phyloP scores from a whole-genome alignment of 2,113 vertebrate species.

The Agelaius tricolor region DNA sequence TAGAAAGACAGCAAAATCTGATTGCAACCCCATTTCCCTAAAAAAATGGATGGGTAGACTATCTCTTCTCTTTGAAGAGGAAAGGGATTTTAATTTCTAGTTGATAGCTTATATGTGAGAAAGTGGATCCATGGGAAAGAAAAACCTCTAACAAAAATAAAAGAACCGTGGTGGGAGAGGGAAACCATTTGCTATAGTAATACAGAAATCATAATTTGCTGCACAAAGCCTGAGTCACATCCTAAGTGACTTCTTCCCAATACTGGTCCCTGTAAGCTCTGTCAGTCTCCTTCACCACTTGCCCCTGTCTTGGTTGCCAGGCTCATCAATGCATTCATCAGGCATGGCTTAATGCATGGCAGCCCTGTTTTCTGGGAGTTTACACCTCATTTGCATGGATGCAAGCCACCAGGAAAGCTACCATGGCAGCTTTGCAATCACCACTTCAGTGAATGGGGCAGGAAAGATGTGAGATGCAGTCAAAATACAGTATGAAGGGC shows the following conservation, averaged over 20 bases:
- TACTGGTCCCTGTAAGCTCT: neutral
- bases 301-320: neutral
- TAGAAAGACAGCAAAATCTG: neutral
- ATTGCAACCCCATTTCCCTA: rapidly evolving
- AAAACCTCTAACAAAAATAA: neutral
- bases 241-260: neutral
- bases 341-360: neutral
- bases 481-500: neutral
- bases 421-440: neutral
- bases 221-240: neutral
- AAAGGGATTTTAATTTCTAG: neutral
- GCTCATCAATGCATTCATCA: neutral
- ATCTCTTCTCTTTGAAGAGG: neutral
- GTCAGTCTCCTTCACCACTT: neutral
- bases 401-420: neutral
- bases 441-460: neutral
- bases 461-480: neutral
- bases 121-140: neutral
- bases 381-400: neutral
- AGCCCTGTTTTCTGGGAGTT: neutral
- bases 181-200: neutral
- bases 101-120: neutral
- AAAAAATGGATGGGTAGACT: neutral
- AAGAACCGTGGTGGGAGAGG: neutral
- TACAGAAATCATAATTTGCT: neutral